These are phyloP conservation scores for Pithys albifrons DNA, from an alignment of 2,113 vertebrate species.

Conservation along the genomic window DNA sequence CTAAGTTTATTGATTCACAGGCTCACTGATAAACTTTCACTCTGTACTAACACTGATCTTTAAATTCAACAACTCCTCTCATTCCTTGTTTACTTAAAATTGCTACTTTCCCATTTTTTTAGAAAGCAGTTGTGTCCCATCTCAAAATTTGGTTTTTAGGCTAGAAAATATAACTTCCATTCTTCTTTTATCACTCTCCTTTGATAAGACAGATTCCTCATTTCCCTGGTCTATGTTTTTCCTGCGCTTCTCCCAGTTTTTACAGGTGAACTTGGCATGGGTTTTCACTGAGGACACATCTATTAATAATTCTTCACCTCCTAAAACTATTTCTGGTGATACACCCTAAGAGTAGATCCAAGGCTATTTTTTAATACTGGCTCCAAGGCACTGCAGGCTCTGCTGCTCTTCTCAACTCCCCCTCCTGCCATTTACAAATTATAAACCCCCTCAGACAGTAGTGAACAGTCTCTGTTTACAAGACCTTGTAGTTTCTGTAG, in stretches of 20 bases:
- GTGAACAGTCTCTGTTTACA: neutral
- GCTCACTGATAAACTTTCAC: neutral
- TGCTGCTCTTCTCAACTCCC: neutral
- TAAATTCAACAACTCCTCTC: neutral
- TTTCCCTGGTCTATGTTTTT: neutral
- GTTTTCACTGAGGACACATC: neutral
- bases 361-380: neutral
- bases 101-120: neutral
- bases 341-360: neutral
- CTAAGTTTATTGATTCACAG: neutral
- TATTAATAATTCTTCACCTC: neutral
- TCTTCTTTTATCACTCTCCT: neutral
- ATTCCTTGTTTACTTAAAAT: neutral
- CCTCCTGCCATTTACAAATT: neutral
- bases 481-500: neutral
- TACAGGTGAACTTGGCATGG: neutral
- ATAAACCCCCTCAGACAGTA: neutral
- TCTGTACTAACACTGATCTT: neutral
- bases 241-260: neutral
- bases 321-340: neutral
- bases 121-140: accelerated
- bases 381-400: neutral
- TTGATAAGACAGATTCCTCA: neutral
- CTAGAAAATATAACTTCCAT: neutral
- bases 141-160: neutral